Evolutionary conservation across 2,113 vertebrate species (phyloP).

Genomic region (Andinoacara biseriatus): DNA sequence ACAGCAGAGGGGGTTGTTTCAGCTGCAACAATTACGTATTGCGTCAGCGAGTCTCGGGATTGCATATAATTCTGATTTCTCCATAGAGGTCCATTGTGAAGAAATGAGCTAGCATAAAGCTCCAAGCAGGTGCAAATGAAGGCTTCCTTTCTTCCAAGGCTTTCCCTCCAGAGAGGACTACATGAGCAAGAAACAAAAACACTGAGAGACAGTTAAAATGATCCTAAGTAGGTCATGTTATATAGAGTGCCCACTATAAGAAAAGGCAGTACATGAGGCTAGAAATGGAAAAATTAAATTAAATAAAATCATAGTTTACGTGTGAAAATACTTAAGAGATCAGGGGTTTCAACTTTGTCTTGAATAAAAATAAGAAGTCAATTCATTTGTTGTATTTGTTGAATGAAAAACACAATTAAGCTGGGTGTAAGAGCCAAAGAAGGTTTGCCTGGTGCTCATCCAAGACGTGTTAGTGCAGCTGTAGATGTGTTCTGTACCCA

Average conservation of each 20-base stretch:
- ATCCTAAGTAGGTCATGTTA: neutral
- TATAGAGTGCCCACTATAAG: neutral
- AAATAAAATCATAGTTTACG: neutral
- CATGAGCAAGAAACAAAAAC: neutral
- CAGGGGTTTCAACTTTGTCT: neutral
- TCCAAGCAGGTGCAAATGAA: neutral
- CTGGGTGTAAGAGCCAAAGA: neutral
- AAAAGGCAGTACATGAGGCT: neutral
- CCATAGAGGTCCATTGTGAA: neutral
- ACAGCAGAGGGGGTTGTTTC: slow-evolving; percentile 7
- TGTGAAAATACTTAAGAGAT: neutral
- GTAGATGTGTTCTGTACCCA: neutral
- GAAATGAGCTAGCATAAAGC: neutral
- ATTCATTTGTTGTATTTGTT: neutral
- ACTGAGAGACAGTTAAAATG: neutral
- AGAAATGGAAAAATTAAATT: neutral
- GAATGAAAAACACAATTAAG: neutral
- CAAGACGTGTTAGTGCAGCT: neutral
- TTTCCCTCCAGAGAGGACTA: neutral
- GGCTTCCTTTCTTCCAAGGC: neutral
- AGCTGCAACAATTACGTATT: neutral
- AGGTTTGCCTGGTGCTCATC: neutral
- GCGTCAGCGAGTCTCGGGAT: neutral
- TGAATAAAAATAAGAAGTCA: neutral
- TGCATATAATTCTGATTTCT: neutral